phyloP scores from a whole-genome alignment of 2,113 vertebrate species.

The Atlantisia rogersi region DNA sequence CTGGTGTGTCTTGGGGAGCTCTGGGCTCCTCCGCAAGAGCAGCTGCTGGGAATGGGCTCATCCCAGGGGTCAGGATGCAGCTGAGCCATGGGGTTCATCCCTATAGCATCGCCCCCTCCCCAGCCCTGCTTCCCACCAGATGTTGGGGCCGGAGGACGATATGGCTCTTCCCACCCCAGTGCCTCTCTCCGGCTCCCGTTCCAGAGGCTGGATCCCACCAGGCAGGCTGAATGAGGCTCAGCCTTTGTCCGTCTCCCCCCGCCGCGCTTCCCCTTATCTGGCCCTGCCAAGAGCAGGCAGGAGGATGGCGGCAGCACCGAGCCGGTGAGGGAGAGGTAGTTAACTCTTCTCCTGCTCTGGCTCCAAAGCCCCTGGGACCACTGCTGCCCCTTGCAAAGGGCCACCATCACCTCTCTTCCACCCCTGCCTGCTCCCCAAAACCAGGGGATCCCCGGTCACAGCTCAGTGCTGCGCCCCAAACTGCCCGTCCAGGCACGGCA shows the following conservation, averaged over 20 bases:
- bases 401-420: neutral
- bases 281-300: slow-evolving; percentile 33
- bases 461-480: neutral
- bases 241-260: slow-evolving; percentile 44
- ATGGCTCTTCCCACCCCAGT: neutral
- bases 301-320: neutral
- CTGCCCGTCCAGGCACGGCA: neutral
- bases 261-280: slow-evolving; percentile 19
- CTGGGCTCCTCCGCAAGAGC: neutral
- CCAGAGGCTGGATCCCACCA: slow-evolving; percentile 27
- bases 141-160: slow-evolving; percentile 19
- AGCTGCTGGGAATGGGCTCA: neutral
- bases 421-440: neutral
- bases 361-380: accelerated
- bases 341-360: neutral
- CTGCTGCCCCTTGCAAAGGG: accelerated
- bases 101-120: neutral
- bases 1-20: neutral
- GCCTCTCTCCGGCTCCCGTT: slow-evolving; percentile 6
- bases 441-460: accelerated
- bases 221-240: slow-evolving; percentile 6
- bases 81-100: neutral
- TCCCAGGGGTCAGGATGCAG: neutral
- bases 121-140: slow-evolving; percentile 27
- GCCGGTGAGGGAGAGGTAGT: neutral